These are phyloP conservation scores for Dione vanillae DNA, from an alignment of 2,888 invertebrate genomes.

Conservation along the genomic window DNA sequence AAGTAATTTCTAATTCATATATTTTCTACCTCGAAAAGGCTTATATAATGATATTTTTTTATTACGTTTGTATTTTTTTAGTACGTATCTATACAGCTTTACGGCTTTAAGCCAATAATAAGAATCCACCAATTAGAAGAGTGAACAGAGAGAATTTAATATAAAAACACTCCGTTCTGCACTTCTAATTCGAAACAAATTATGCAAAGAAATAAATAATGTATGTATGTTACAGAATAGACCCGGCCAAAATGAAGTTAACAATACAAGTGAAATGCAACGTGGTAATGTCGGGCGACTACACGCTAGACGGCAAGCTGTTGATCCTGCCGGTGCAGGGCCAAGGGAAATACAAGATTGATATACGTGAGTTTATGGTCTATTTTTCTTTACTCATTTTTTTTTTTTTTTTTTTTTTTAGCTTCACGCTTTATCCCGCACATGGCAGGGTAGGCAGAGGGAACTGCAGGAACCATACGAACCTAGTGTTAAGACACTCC, in stretches of 20 bases:
- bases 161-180: no score
- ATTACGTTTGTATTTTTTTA: neutral
- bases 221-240: constrained; percentile 57
- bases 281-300: constrained; percentile 63
- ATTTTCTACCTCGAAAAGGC: neutral
- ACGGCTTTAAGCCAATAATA: no score
- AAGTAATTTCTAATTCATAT: neutral
- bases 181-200: neutral
- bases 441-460: no score
- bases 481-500: no score
- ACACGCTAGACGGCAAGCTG: constrained; percentile 65
- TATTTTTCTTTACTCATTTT: no score
- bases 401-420: no score
- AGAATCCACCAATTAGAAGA: no score
- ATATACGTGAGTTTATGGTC: constrained; percentile 63
- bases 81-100: no score
- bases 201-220: neutral
- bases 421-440: no score
- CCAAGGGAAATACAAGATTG: constrained; percentile 67
- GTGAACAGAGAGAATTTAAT: no score
- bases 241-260: constrained; percentile 60
- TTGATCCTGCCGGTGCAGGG: constrained; percentile 68
- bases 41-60: neutral
- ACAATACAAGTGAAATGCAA: constrained; percentile 59
- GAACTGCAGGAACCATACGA: no score